Evolutionary conservation across 2,888 invertebrate genomes (phyloP), one percentile per base, ranked within the genome.

Genomic region (Tupiocoris notatus): DNA sequence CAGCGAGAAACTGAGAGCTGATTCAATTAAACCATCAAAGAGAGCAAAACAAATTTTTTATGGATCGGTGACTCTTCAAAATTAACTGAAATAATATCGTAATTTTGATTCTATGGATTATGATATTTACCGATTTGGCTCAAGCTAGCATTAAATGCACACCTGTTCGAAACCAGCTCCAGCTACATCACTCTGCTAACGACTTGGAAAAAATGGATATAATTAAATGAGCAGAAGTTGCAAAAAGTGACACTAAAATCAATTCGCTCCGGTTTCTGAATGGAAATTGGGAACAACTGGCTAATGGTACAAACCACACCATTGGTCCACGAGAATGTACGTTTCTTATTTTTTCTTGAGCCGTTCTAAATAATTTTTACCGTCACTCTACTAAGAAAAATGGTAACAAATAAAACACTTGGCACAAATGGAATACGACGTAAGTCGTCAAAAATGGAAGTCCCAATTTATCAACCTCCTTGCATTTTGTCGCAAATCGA

Each of bases 341-440:
- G 39, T 7, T 39, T 39, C 12, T 65, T 62, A 17, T 76, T 22
- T 39, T 67, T 66, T 66, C 61, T 78, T 79, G 79, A 79, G 79
- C 79, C 77, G 16, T 75, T 62, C 78, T 78, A 77, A 75, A 77
- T 56, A 61, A n/a, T 57, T 65, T 64, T 64, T n/a, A 22, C 68
- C 73, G 71, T 67, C n/a, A n/a, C n/a, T n/a, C 75, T 77, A 77
- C 73, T 77, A 79, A 71, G 75, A 77, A 78, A 22, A 61, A 22
- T 78, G 79, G 79, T 79, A 79, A 79, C 78, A 79, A 77, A 77
- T 77, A 77, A 78, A 78, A 78, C 77, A 75, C 71, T 79, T 79
- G 79, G 79, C 79, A 79, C 79, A 73, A 78, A 75, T 79, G 75
- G 76, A 79, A 76, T 79, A 79, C 68, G 58, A 70, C 71, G 64